These are phyloP conservation scores for Lissocephala sabroskyi DNA, from an alignment of 2,888 invertebrate species.

Conservation along the genomic window DNA sequence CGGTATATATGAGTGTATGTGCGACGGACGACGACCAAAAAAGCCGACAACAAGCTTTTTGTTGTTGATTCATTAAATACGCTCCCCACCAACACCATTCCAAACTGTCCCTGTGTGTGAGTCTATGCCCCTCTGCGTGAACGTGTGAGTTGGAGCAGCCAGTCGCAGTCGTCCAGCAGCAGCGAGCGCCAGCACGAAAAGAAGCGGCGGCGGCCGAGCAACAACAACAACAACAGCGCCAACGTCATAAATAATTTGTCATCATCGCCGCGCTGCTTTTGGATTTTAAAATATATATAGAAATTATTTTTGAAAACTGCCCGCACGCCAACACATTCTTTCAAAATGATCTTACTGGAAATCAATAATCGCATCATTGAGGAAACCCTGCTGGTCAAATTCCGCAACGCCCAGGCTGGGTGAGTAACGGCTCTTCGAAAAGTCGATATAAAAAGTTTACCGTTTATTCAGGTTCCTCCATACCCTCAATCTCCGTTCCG, in stretches of 20 bases:
- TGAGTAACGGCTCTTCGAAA: conserved; percentile 71
- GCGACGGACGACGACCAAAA: conserved; percentile 42
- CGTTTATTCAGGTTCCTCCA: conserved; percentile 1
- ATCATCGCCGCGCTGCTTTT: conserved; percentile 26
- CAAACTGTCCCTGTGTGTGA: conserved; percentile 19
- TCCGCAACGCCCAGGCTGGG: conserved; percentile 96
- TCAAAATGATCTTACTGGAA: conserved; percentile 93
- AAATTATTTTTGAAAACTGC: neutral
- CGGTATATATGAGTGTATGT: conserved; percentile 9
- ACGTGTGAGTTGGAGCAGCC: conserved; percentile 44
- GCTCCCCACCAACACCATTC: conserved; percentile 23
- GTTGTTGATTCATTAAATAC: conserved; percentile 66
- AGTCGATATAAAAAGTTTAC: too few species aligned
- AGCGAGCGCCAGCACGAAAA: conserved; percentile 50
- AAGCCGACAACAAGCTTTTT: conserved; percentile 63
- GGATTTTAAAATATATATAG: conserved; percentile 10
- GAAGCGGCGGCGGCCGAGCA: conserved; percentile 40
- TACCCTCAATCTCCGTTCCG: too few species aligned
- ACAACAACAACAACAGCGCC: conserved; percentile 30
- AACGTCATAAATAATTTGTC: conserved; percentile 66
- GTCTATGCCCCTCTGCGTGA: conserved; percentile 29
- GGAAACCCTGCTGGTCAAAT: conserved; percentile 96
- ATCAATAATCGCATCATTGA: conserved; percentile 99
- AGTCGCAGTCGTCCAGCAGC: conserved; percentile 40
- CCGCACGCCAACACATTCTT: conserved; percentile 8